phyloP scores from a whole-genome alignment of 2,888 invertebrate genomes.

The Sphaerophoria taeniata region DNA sequence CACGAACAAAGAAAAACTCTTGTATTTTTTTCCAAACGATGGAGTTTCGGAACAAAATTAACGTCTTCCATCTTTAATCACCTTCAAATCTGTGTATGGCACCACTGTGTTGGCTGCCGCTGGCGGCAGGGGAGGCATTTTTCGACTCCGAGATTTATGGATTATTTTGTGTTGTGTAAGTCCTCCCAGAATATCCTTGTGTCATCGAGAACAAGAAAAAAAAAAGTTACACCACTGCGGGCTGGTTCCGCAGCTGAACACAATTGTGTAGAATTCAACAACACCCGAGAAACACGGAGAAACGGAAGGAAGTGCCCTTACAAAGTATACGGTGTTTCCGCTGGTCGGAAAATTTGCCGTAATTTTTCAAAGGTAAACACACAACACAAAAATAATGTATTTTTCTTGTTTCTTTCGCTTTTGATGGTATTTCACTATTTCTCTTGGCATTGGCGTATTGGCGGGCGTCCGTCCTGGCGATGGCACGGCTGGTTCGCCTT shows the following conservation, averaged over 20 bases:
- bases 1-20: background rate
- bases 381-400: conserved; percentile 49
- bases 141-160: conserved; percentile 49
- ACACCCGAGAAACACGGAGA: background rate
- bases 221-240: conserved; percentile 26
- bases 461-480: too few species aligned
- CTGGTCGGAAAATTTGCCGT: conserved; percentile 51
- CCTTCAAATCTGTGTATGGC: conserved; percentile 60
- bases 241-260: conserved; percentile 55
- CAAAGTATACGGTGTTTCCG: conserved; percentile 35
- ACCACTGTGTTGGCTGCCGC: background rate
- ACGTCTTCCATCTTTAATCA: conserved; percentile 69
- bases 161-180: conserved; percentile 5
- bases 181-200: conserved; percentile 1
- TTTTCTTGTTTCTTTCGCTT: too few species aligned
- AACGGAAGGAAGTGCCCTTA: conserved; percentile 26
- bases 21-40: conserved; percentile 18
- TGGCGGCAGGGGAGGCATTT: conserved; percentile 22
- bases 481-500: too few species aligned
- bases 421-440: too few species aligned
- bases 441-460: too few species aligned
- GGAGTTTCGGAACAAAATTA: conserved; percentile 51
- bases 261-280: conserved; percentile 37
- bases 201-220: conserved; percentile 1
- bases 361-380: conserved; percentile 7